phyloP scores from a whole-genome alignment of 1,140 invertebrate species.

The Pachyrhynchus sulphureomaculatus region DNA sequence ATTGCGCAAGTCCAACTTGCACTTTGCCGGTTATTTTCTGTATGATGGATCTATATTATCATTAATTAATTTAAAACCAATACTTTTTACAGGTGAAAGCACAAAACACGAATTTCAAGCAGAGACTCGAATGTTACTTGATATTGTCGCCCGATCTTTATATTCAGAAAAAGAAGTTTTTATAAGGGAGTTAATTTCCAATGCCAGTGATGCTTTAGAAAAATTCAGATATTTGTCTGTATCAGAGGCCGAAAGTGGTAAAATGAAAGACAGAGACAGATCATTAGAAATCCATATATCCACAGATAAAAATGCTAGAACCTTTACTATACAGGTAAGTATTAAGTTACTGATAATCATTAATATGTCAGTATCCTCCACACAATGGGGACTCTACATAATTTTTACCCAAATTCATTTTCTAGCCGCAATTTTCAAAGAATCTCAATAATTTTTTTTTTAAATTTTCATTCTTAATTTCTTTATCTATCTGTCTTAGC shows the following conservation, averaged over 20 bases:
- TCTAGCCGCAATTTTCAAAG: no score
- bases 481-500: no score
- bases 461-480: no score
- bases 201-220: slow-evolving; percentile 95
- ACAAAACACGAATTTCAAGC: slow-evolving; percentile 88
- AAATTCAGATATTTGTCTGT: slow-evolving; percentile 80
- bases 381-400: neutral
- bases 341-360: neutral
- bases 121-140: slow-evolving; percentile 91
- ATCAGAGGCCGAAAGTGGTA: slow-evolving; percentile 39
- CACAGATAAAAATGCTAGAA: slow-evolving; percentile 85
- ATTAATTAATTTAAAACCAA: no score
- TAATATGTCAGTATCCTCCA: neutral
- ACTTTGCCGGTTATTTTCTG: no score
- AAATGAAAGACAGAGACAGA: slow-evolving; percentile 57
- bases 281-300: slow-evolving; percentile 84
- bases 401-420: no score
- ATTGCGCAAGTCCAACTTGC: no score
- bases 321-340: slow-evolving; percentile 79
- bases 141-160: slow-evolving; percentile 95
- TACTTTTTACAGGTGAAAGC: slow-evolving; percentile 50
- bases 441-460: no score
- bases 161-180: slow-evolving; percentile 99
- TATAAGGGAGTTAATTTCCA: slow-evolving; percentile 93
- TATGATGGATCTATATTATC: no score